These are phyloP conservation scores for Ophioderma brevispina DNA, from an alignment of 35 echinoderm and acorn worm genomes.

Conservation along the genomic window DNA sequence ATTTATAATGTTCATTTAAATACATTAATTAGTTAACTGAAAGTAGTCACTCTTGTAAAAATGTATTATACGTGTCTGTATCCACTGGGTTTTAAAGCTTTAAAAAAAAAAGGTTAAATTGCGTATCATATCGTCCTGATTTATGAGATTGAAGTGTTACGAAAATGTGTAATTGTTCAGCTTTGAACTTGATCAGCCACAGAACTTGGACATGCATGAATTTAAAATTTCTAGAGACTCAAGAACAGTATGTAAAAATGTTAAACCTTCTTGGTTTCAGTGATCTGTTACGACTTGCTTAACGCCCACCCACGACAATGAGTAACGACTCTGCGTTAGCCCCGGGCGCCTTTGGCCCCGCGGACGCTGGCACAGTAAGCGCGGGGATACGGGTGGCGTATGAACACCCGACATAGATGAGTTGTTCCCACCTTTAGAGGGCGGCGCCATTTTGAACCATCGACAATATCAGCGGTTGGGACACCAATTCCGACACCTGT, in stretches of 20 bases:
- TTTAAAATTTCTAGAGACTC: not conserved
- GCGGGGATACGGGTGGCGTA: conserved; percentile 84
- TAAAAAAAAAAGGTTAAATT: no score
- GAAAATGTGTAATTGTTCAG: no score
- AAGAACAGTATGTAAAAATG: not conserved
- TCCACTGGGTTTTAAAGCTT: no score
- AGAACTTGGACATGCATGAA: no score
- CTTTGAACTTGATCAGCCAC: no score
- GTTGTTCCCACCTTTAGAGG: conserved; percentile 75
- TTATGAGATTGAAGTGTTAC: no score
- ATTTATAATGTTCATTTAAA: no score
- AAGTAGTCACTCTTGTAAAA: no score
- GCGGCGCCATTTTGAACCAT: not conserved
- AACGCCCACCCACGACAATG: conserved; percentile 19
- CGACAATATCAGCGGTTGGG: not conserved
- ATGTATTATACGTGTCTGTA: no score
- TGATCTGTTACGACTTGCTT: conserved; percentile 75
- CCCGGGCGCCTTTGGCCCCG: conserved; percentile 25
- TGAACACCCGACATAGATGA: conserved; percentile 95
- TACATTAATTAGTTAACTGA: no score
- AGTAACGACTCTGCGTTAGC: conserved; percentile 18
- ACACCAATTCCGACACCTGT: conserved; percentile 8
- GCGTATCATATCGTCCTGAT: no score
- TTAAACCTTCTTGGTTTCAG: conserved; percentile 12
- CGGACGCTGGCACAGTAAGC: conserved; percentile 49